A percentile compares a stretch with the other conserved stretches of the same genome.
phyloP scores from a whole-genome alignment of 2,113 vertebrate genomes.

The Pelodiscus sinensis region DNA sequence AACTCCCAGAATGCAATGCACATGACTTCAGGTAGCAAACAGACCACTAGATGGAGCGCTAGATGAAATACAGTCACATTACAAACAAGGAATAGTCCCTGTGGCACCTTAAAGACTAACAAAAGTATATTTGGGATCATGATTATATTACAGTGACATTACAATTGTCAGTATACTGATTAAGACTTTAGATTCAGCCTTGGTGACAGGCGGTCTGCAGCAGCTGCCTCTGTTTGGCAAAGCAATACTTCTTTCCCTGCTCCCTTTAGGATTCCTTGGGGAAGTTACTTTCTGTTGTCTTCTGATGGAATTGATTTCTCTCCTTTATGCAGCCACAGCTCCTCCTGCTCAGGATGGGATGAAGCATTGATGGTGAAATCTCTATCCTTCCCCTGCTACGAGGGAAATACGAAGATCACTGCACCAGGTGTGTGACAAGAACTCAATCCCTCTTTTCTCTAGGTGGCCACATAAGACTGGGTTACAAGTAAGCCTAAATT shows the following conservation, averaged over 20 bases:
- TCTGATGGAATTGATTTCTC: background rate
- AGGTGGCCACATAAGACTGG: no score
- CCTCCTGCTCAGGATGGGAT: background rate
- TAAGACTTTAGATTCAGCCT: no score
- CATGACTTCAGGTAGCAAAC: background rate
- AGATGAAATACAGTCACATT: background rate
- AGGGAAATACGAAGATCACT: background rate
- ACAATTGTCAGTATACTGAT: background rate
- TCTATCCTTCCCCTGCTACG: background rate
- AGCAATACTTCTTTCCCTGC: background rate
- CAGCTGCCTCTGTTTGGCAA: background rate
- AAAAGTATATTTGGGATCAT: no score
- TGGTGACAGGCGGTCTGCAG: background rate
- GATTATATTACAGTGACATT: no score
- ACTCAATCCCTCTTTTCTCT: no score
- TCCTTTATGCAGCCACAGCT: background rate
- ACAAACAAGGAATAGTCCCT: no score
- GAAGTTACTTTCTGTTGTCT: background rate
- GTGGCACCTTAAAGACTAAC: no score
- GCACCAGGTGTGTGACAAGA: no score
- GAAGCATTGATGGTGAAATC: background rate
- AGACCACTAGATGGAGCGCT: background rate
- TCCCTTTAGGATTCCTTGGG: background rate
- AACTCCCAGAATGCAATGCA: background rate
- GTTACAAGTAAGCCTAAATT: no score